A percentile compares a stretch with the other conserved stretches of the same genome.
Conservation (phyloP, 2,888 invertebrate species). For the Drosophila crucigera region DNA sequence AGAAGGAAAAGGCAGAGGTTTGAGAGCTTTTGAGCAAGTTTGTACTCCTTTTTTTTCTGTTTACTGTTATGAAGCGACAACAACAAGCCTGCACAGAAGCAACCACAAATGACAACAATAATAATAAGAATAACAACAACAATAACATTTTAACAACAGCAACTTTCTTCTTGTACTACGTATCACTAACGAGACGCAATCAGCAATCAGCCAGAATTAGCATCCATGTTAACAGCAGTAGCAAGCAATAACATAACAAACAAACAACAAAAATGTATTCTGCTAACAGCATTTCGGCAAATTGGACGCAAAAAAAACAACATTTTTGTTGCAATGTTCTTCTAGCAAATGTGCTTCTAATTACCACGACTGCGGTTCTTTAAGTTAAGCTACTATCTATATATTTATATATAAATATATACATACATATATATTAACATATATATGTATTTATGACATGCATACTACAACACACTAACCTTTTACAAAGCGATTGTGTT, state of each 20-base stretch:
- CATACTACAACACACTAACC: slow-evolving; percentile 51
- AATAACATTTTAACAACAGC: slow-evolving; percentile 49
- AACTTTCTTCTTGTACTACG: slow-evolving; percentile 41
- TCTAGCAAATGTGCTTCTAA: slow-evolving; percentile 47
- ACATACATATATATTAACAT: slow-evolving; percentile 20
- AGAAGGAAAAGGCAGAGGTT: slow-evolving; percentile 69
- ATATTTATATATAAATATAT: slow-evolving; percentile 38
- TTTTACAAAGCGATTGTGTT: slow-evolving; percentile 52
- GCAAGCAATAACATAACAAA: slow-evolving; percentile 54
- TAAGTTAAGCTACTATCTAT: slow-evolving; percentile 61
- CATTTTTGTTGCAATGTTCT: slow-evolving; percentile 13
- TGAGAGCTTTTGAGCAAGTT: slow-evolving; percentile 63
- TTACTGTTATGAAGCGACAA: slow-evolving; percentile 67
- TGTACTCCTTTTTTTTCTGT: slow-evolving; percentile 67
- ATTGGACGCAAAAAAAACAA: slow-evolving; percentile 14
- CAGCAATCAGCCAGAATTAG: slow-evolving; percentile 26
- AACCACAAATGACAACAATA: slow-evolving; percentile 54
- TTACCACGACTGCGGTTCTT: slow-evolving; percentile 70
- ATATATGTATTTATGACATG: slow-evolving; percentile 44
- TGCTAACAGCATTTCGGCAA: slow-evolving; percentile 63
- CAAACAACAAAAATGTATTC: slow-evolving; percentile 42
- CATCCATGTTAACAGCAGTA: slow-evolving; percentile 61
- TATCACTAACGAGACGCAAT: slow-evolving; percentile 36
- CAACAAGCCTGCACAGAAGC: slow-evolving; percentile 62
- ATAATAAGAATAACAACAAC: slow-evolving; percentile 36